Conservation (phyloP, 2,113 vertebrate species). For the Callopanchax toddi region DNA sequence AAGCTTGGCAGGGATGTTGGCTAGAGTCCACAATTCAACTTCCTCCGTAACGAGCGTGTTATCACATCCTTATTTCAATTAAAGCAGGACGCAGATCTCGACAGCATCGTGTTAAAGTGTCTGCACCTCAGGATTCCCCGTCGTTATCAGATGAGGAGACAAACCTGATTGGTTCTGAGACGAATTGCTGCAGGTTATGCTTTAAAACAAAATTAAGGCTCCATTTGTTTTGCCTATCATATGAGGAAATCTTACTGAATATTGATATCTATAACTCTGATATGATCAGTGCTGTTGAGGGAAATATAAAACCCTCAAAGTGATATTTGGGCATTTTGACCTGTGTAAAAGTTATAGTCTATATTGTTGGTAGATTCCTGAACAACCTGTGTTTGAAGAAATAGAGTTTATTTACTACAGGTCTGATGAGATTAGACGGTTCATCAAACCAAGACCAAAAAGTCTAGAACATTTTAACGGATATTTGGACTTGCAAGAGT, state of each 20-base stretch:
- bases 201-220: constrained; percentile 61
- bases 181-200: constrained; percentile 62
- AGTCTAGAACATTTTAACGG: no score
- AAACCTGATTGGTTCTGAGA: constrained; percentile 75
- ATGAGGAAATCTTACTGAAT: constrained; percentile 51
- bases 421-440: no score
- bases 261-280: constrained; percentile 61
- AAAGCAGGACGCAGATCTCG: constrained; percentile 65
- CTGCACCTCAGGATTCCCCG: constrained; percentile 68
- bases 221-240: constrained; percentile 67
- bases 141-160: constrained; percentile 71
- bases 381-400: no score
- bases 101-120: constrained; percentile 60
- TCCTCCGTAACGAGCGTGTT: constrained; percentile 66
- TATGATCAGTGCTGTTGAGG: constrained; percentile 66
- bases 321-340: no score
- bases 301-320: constrained; percentile 30
- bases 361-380: no score
- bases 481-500: no score
- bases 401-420: no score
- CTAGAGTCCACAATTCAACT: constrained; percentile 42
- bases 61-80: constrained; percentile 77
- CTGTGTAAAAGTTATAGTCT: no score
- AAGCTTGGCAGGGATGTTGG: constrained; percentile 33
- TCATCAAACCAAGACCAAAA: no score